Evolutionary conservation across 2,888 invertebrate species (phyloP), one percentile per base, ranked within the genome.

Genomic region (Ptychoptera albimana): DNA sequence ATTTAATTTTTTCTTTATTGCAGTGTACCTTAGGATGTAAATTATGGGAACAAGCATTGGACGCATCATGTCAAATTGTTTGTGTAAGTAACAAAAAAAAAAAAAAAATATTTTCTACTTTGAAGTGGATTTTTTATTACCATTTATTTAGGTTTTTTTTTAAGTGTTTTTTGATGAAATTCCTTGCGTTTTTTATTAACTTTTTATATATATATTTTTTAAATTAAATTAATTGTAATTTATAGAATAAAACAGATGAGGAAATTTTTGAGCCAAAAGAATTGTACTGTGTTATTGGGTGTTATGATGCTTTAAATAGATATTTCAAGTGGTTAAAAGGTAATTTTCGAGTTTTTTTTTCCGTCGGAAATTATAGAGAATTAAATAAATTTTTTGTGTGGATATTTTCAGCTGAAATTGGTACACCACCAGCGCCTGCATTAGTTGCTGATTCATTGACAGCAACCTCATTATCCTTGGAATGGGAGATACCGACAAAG

Each of bases 1-100:
- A 36, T 8, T 12, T 13, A 36, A 43, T 45, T 47, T 39, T 45
- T 46, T 54, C 57, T 61, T 59, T 59, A 58, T 77, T 75, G 47
- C 73, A 88, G 88, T 89, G 88, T 61, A 71, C 74, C 47, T 72
- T 75, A 60, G 88, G 88, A 46, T 89, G 88, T 66, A 73, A 74
- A 54, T 67, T 82, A 50, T 87, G 86, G 87, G 75, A 75, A 59
- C 70, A 72, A 54, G 85, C 85, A 31, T 65, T 87, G 53, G 75
- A 78, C 56, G 74, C 77, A 42, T 79, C 83, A 37, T 88, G 88
- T 59, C 79, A 79, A 63, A 74, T 73, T 54, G 78, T 79, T 61
- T 89, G 88, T 64, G 88, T 88, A 72, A 85, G 88, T 84, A 46
- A 7, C 11, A 8, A 13, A 8, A 7, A n/a, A 11, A 12, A 23